Percentiles rank a stretch among this genome's conserved stretches.
Conservation (phyloP, 2,888 invertebrate genomes). For the Drosophila incognita region DNA sequence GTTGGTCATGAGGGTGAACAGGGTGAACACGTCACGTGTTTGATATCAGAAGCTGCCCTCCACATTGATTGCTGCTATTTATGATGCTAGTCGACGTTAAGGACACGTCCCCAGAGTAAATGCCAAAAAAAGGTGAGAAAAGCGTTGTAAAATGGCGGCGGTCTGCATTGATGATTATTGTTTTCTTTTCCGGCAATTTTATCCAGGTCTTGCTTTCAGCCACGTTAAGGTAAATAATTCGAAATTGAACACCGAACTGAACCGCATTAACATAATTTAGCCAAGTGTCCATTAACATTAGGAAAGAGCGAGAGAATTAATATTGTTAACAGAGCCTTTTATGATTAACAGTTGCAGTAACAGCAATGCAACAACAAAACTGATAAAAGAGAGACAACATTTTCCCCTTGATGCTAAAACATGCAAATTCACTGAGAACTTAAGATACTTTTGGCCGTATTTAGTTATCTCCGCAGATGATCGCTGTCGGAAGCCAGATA, state of each 20-base stretch:
- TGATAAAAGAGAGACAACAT: not conserved
- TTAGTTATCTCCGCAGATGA: not conserved
- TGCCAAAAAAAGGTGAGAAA: slow-evolving; percentile 1
- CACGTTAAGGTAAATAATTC: not conserved
- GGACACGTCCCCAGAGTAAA: slow-evolving; percentile 13
- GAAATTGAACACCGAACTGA: slow-evolving; percentile 3
- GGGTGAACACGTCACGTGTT: slow-evolving; percentile 15
- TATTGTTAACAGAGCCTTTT: not conserved
- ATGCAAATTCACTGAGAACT: not conserved
- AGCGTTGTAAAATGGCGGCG: not conserved
- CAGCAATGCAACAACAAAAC: not conserved
- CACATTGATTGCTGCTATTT: slow-evolving; percentile 46
- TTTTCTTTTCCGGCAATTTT: not conserved
- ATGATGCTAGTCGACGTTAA: slow-evolving; percentile 25
- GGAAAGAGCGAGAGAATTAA: not conserved
- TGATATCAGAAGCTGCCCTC: slow-evolving; percentile 16
- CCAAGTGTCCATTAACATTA: not conserved
- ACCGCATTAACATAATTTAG: not conserved
- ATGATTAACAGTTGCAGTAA: slow-evolving; percentile 1
- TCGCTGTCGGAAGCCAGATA: not conserved
- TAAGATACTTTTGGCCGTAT: not conserved
- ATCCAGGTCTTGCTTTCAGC: not conserved
- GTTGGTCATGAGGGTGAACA: not conserved
- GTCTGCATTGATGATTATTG: slow-evolving; percentile 1
- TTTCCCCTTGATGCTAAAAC: not conserved